Conservation (phyloP, 2,888 invertebrate species). For the Idaea dimidiata region DNA sequence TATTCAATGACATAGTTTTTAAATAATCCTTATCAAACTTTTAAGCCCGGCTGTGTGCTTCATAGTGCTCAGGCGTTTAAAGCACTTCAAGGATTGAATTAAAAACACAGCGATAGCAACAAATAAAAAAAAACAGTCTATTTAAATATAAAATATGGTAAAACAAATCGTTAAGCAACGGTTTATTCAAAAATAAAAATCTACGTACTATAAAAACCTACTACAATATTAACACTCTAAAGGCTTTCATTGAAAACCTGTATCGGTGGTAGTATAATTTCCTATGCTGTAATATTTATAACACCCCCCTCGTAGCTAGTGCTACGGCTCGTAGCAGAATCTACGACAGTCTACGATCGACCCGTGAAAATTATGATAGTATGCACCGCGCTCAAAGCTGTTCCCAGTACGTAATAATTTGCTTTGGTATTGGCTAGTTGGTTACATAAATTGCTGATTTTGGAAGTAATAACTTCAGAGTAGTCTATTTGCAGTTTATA, state of each 20-base stretch:
- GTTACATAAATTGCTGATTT: constrained; percentile 5
- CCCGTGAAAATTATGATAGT: constrained; percentile 19
- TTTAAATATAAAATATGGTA: no score
- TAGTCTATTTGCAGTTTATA: constrained; percentile 6
- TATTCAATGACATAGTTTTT: no score
- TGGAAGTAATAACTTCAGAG: constrained; percentile 13
- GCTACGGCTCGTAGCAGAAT: constrained; percentile 50
- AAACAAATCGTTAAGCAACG: constrained; percentile 8
- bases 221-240: constrained; percentile 50
- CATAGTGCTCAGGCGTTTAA: no score
- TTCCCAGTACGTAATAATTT: constrained; percentile 9
- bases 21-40: no score
- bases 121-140: no score
- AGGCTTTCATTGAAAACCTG: constrained; percentile 60
- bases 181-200: constrained; percentile 37
- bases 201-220: constrained; percentile 49
- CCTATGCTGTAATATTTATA: constrained; percentile 79
- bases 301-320: constrained; percentile 35
- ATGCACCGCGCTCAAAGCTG: constrained; percentile 15
- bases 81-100: no score
- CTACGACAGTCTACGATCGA: constrained; percentile 50
- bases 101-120: no score
- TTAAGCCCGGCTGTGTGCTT: no score
- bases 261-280: constrained; percentile 76
- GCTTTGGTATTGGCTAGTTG: constrained; percentile 1